Evolutionary conservation across 2,113 vertebrate genomes (phyloP), one percentile per base, ranked within the genome.

Genomic region (Megatriorchis doriae): DNA sequence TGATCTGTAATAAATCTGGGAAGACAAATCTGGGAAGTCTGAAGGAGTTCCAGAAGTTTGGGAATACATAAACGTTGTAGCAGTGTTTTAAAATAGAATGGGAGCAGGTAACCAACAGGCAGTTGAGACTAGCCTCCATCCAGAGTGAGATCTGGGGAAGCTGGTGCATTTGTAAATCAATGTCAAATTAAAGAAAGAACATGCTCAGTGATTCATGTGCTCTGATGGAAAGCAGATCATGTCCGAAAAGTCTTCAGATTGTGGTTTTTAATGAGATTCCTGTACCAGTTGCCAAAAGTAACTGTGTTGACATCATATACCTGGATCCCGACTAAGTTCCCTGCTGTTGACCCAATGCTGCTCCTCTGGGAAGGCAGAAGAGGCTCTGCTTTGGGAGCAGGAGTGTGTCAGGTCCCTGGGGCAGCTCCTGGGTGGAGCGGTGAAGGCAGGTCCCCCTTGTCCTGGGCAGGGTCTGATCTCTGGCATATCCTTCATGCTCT

Each of bases 401-500:
- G 67, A 34, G 17, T 1, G 1, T 16, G 22, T 11, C 1, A 10
- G 34, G 20, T 81, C 21, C 25, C 22, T 0, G 1, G 29, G 52
- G 36, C 47, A 42, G 52, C 40, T 32, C 36, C 71, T 56, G 34
- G 74, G 66, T 10, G 48, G 18, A 11, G 27, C 0, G 0, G 11
- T 31, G 42, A n/a, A 20, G 32, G 32, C 47, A 56, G 36, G 42
- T 36, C 18, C 27, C 11, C n/a, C 47, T 48, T 26, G 7, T 38
- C 34, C 16, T 56, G 26, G 34, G 36, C 66, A 43, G 55, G 16
- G 13, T 8, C 22, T 68, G 31, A 14, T 58, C 32, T 14, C 36
- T 77, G 82, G 23, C 4, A 1, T 17, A 6, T 48, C 48, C 42
- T 40, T 32, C 6, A 0, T 27, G 40, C 26, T 66, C 7, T 74